Base-by-base conservation (phyloP, 2,888 invertebrate genomes). In the Neocrepidodera transversa region DNA sequence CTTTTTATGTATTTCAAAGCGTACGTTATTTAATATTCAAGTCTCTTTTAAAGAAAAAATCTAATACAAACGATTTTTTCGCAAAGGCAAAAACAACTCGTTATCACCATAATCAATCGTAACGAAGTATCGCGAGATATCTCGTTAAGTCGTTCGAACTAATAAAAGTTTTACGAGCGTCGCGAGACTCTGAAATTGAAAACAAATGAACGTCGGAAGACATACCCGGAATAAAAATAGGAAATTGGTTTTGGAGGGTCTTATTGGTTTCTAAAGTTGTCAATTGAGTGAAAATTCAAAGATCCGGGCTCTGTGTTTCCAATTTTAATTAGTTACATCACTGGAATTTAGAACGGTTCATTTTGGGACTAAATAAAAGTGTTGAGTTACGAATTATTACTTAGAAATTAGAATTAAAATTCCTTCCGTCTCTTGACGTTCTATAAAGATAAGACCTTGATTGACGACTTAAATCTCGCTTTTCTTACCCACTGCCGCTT, bases 161-260 rank as follows among this genome's bases (percentile, higher is more conserved):
- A 17, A 52, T 52, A 42, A 42, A 52, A 52, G 18, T 42, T 52
- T 28, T 30, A 52, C 28, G 52, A 52, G 42, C 5, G 30, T 14
- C 13, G 11, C 14, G 52, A 32, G 42, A 35, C 30, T 18, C 17
- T 30, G 16, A 42, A 52, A 52, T 52, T 42, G 42, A 52, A 40
- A 52, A 52, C 42, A 52, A 52, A 52, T 52, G 42, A 52, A 52
- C 52, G 7, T 42, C 7, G 18, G 42, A 42, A 4, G 42, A 30
- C 48, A 48, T 48, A 32, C 48, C 35, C 48, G 32, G 48, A 48
- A 52, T 42, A 42, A 52, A 52, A 52, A 52, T 42, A 42, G 42
- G 42, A 30, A 48, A 48, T 32, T 48, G 48, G 17, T 52, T 30
- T n/a, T 17, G 7, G 40, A 52, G 14, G 13, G 18, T 40, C 30